Conservation (phyloP, 2,888 invertebrate species). For the Clitarchus hookeri region DNA sequence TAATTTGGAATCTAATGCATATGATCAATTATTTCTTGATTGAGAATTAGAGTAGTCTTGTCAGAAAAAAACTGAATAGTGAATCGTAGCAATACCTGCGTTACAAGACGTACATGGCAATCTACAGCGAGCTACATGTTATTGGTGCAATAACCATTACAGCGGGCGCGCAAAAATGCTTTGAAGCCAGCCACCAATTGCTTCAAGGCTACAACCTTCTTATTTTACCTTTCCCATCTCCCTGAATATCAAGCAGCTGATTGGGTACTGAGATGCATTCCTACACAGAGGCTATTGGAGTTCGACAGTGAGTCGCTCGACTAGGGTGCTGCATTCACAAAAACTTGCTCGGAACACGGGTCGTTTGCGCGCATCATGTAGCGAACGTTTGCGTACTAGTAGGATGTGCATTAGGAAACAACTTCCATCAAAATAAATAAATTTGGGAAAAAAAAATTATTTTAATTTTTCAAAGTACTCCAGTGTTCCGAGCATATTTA, state of each 20-base stretch:
- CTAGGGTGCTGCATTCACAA: slow-evolving; percentile 5
- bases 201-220: slow-evolving; percentile 28
- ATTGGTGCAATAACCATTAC: neutral
- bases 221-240: slow-evolving; percentile 34
- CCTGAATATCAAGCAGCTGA: slow-evolving; percentile 31
- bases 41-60: neutral
- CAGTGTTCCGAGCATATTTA: neutral
- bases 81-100: neutral
- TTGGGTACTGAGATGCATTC: slow-evolving; percentile 36
- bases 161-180: neutral
- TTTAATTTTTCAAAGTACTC: no score
- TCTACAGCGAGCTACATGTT: neutral
- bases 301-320: slow-evolving; percentile 30
- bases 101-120: neutral
- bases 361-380: neutral
- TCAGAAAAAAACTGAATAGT: neutral
- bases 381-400: neutral
- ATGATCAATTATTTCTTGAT: neutral
- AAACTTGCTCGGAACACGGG: neutral
- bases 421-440: neutral
- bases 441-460: neutral
- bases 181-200: slow-evolving; percentile 27
- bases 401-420: neutral
- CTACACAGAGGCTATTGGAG: slow-evolving; percentile 37
- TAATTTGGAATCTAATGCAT: neutral